phyloP scores from a whole-genome alignment of 1,140 invertebrate genomes.

The Argopecten irradians region DNA sequence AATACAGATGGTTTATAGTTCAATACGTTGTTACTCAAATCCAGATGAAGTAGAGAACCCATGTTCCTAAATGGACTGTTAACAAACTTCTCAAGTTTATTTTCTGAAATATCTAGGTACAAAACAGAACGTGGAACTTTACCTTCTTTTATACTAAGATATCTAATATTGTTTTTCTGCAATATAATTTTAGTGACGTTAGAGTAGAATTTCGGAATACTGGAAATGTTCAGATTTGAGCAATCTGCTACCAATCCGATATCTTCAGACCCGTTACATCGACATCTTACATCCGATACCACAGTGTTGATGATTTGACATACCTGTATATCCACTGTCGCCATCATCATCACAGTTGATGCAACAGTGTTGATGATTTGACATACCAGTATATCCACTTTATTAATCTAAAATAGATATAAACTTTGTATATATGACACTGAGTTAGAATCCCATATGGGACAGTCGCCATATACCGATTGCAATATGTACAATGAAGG shows the following conservation, averaged over 20 bases:
- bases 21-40: neutral
- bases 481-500: too few species aligned
- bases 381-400: too few species aligned
- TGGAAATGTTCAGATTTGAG: neutral
- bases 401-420: too few species aligned
- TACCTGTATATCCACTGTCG: too few species aligned
- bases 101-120: neutral
- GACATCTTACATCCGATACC: slow-evolving; percentile 3
- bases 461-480: too few species aligned
- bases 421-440: too few species aligned
- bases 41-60: neutral
- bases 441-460: too few species aligned
- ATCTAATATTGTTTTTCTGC: neutral
- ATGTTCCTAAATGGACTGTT: neutral
- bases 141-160: neutral
- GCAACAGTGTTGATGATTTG: too few species aligned
- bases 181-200: neutral
- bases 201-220: neutral
- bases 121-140: neutral
- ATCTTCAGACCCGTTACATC: neutral
- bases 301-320: too few species aligned
- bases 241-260: neutral
- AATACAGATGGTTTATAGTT: neutral
- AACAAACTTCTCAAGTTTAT: neutral
- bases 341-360: too few species aligned